Evolutionary conservation across 2,888 invertebrate genomes (phyloP), one percentile per base, ranked within the genome.

Genomic region (Nysson spinosus): DNA sequence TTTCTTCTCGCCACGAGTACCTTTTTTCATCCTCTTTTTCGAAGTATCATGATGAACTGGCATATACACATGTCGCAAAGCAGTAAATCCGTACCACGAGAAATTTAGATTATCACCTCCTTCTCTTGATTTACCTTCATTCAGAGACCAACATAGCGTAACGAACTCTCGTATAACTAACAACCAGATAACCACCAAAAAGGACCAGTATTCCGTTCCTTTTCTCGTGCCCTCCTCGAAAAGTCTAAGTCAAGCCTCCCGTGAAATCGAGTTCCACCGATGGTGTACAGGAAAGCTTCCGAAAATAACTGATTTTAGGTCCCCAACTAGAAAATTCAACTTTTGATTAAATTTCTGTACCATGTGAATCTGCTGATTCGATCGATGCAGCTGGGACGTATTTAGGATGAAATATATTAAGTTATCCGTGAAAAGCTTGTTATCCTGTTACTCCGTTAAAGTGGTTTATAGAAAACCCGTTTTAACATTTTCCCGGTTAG

Each of bases 41-140:
- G 32, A 24, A 28, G 47, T 14, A 28, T 50, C 49, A 7, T 16
- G 47, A 55, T 26, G 32, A 64, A 49, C 43, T 52, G 44, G 43
- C 63, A 42, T 64, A 55, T 40, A 55, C 12, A 14, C 40, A 3
- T 14, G 37, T 56, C 63, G 39, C 24, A 40, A 49, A 37, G 49
- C 44, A 63, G 54, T 51, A 47, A 49, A 56, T 61, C 55, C 46
- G 34, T 60, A 56, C 64, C 73, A 76, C 69, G 72, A 75, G 72
- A 79, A 78, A 78, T 78, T 79, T 77, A 75, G 77, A 78, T 77
- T 78, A 75, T 73, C 64, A 39, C 43, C 52, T 54, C 64, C 35
- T 30, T 63, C 69, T 67, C 75, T 72, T 74, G 66, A 69, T 69
- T 75, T 78, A 75, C 67, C 66, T 75, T 72, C 62, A 69, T 72